Percentiles rank a stretch among this genome's conserved stretches.
phyloP scores from a whole-genome alignment of 2,797 vertebrate species.

The Rhinophrynus dorsalis region DNA sequence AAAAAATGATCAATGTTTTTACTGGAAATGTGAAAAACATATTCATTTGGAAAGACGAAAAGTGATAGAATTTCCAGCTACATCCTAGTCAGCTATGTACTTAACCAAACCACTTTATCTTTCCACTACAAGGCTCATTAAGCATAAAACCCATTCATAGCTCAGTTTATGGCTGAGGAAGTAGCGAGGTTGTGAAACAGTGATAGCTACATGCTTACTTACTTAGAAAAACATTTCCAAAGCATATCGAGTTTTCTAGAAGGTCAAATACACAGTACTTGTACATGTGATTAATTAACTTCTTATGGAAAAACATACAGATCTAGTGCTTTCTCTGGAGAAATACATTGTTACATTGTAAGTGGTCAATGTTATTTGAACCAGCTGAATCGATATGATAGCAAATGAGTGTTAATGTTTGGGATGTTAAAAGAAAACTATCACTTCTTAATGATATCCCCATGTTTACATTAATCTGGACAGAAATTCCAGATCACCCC shows the following conservation, averaged over 20 bases:
- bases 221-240: slow-evolving; percentile 30
- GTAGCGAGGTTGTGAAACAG: slow-evolving; percentile 21
- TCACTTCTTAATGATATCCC: too few species aligned
- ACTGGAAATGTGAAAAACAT: too few species aligned
- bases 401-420: slow-evolving; percentile 3
- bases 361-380: slow-evolving; percentile 8
- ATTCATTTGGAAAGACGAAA: too few species aligned
- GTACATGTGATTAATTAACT: slow-evolving; percentile 32
- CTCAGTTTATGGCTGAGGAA: slow-evolving; percentile 29
- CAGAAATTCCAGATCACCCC: too few species aligned
- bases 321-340: slow-evolving; percentile 33
- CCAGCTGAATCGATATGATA: not conserved
- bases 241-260: slow-evolving; percentile 32
- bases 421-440: not conserved
- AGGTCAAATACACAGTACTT: slow-evolving; percentile 28
- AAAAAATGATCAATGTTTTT: too few species aligned
- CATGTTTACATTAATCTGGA: too few species aligned
- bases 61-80: not conserved
- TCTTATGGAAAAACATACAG: slow-evolving; percentile 14
- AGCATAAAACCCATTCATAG: slow-evolving; percentile 2
- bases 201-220: slow-evolving; percentile 33
- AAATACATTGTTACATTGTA: not conserved
- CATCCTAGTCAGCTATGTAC: not conserved
- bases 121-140: slow-evolving; percentile 14
- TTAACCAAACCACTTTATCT: not conserved